Evolutionary conservation across 2,888 invertebrate species (phyloP).

Genomic region (Unio pictorum): DNA sequence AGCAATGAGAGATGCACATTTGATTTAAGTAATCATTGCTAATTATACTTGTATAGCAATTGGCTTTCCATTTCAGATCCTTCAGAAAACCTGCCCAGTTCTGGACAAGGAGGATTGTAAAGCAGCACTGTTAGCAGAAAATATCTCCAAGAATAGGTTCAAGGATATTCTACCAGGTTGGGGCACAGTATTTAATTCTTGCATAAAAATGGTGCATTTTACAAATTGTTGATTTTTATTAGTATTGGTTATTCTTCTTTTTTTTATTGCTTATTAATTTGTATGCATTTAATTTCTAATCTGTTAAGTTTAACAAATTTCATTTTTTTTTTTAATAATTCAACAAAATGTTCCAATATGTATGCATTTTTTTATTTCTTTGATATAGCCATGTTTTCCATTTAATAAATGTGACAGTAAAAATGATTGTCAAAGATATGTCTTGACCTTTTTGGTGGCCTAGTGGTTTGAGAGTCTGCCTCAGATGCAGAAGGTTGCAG

Average conservation of each 20-base stretch:
- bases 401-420: too few species aligned
- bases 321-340: background rate
- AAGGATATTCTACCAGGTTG: constrained; percentile 65
- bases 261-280: constrained; percentile 1
- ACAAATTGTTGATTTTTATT: background rate
- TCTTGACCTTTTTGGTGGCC: too few species aligned
- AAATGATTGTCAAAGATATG: too few species aligned
- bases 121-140: constrained; percentile 54
- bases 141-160: constrained; percentile 63
- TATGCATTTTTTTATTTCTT: too few species aligned
- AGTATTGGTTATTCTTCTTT: background rate
- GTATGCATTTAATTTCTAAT: background rate
- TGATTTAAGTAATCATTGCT: too few species aligned
- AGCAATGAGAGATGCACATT: too few species aligned
- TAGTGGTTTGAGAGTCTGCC: too few species aligned
- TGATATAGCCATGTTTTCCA: too few species aligned
- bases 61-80: constrained; percentile 35
- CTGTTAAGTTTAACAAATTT: background rate
- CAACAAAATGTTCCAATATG: too few species aligned
- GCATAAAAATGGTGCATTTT: background rate
- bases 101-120: constrained; percentile 61
- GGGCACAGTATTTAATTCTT: background rate
- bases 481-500: too few species aligned
- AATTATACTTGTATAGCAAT: background rate
- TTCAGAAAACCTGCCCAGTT: constrained; percentile 55